Conservation (phyloP, 2,888 invertebrate genomes). For the Julus scandinavius region DNA sequence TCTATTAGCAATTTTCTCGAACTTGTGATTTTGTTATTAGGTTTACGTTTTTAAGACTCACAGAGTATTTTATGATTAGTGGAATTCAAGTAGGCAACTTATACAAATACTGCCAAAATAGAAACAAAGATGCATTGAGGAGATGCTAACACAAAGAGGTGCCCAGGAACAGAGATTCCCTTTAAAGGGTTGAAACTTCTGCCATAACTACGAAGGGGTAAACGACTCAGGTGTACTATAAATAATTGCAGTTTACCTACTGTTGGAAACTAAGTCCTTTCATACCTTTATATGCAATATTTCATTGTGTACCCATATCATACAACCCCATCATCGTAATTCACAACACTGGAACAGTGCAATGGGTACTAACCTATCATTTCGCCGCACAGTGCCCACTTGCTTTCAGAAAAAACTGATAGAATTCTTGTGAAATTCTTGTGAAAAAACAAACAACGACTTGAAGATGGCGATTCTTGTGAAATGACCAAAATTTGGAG, state of each 20-base stretch:
- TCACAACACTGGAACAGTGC: neutral
- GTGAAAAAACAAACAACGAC: too few relatives aligned
- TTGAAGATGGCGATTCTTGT: neutral
- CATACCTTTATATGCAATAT: neutral
- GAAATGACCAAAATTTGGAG: neutral
- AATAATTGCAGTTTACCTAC: neutral
- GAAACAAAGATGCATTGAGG: too few relatives aligned
- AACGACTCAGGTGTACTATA: neutral
- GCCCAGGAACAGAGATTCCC: neutral
- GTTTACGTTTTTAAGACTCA: too few relatives aligned
- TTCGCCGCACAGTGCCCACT: neutral
- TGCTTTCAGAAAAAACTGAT: neutral
- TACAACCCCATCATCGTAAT: conserved; percentile 2
- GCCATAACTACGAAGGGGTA: neutral
- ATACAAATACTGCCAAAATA: too few relatives aligned
- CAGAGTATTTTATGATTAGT: too few relatives aligned
- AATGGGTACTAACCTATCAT: conserved; percentile 7
- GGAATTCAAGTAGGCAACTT: too few relatives aligned
- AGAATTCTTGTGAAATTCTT: neutral
- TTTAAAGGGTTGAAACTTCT: neutral
- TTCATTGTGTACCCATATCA: neutral
- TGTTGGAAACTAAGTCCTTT: neutral
- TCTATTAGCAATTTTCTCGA: too few relatives aligned
- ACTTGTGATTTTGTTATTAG: too few relatives aligned
- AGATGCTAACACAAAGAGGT: neutral